Conservation (phyloP, 2,113 vertebrate species). For the Rattus rattus region DNA sequence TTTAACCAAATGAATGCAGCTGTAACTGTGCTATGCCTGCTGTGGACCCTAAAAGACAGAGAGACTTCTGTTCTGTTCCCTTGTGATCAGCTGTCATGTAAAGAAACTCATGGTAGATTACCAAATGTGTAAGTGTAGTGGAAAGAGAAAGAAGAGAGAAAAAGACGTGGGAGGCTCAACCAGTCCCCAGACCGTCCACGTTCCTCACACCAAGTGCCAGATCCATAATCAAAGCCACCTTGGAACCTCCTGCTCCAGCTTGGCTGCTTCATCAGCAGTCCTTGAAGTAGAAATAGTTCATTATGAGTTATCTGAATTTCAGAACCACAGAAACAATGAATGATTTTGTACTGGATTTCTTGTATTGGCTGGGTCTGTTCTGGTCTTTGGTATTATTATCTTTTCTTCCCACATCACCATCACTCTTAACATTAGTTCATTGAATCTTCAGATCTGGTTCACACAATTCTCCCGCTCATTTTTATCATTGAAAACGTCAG, state of each 20-base stretch:
- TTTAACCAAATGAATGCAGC: background rate
- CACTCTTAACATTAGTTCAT: slow-evolving; percentile 26
- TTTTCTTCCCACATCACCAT: background rate
- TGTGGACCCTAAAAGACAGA: background rate
- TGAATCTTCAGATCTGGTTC: background rate
- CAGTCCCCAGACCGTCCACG: background rate
- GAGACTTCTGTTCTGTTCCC: background rate
- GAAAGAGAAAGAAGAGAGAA: background rate
- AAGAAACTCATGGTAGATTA: slow-evolving; percentile 43
- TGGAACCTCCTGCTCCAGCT: background rate
- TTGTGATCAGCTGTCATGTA: background rate
- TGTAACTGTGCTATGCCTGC: background rate
- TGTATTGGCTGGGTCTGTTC: background rate
- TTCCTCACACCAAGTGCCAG: background rate
- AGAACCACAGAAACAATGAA: background rate
- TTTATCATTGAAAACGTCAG: slow-evolving; percentile 16
- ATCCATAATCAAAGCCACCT: background rate
- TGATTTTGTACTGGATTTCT: slow-evolving; percentile 22
- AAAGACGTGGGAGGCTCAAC: background rate
- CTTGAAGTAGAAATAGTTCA: background rate
- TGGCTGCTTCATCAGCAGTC: background rate
- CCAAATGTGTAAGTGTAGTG: background rate
- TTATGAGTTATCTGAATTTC: background rate
- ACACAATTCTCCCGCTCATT: background rate
- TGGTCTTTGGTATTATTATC: background rate